Base-by-base conservation (phyloP, 2,888 invertebrate species). In the Drosophila kuntzei region DNA sequence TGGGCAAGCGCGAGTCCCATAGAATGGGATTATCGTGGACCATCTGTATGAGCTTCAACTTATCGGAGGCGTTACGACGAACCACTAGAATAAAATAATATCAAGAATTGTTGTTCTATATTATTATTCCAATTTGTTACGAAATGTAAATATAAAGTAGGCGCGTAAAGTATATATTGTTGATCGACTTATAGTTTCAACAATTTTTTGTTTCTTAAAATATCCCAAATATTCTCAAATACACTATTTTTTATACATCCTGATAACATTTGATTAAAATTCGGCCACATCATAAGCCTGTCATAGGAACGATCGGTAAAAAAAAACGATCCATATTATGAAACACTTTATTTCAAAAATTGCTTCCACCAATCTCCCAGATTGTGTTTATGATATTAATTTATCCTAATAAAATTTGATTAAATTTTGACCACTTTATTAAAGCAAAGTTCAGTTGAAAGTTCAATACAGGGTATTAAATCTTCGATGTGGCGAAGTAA, bases 11-110 rank as follows among this genome's bases (percentile, higher is more conserved):
- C 0, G 91, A 91, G 47, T 91, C 91, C 91, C 91, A 91, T 41
- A 91, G 65, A 14, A 91, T 91, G 34, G 92, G 91, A 77, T 92
- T 91, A 37, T 90, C 90, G 60, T 91, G 92, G 20, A 91, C 91
- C 91, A 91, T 91, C 75, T 91, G 92, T 60, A 91, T 91, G 36
- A 91, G 90, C 71, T 91, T 92, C 25, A 91, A 70, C 65, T 91
- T 91, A 71, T 91, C 91, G 63, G 92, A 90, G 41, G 91, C 92
- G 71, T 91, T 91, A 25, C 91, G 92, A 18, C 91, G 91, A 66
- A 92, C 92, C 90, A 91, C 91, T 91, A 55, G 20, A 71, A 44
- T 11, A 43, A 18, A 43, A 9, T 22, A 49, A 29, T 36, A 25
- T 16, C 2, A 49, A 34, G 20, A 34, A 0, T 18, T 29, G 6